These are phyloP conservation scores for Poeciliopsis gracilis DNA, from an alignment of 2,797 vertebrate species.

Conservation along the genomic window DNA sequence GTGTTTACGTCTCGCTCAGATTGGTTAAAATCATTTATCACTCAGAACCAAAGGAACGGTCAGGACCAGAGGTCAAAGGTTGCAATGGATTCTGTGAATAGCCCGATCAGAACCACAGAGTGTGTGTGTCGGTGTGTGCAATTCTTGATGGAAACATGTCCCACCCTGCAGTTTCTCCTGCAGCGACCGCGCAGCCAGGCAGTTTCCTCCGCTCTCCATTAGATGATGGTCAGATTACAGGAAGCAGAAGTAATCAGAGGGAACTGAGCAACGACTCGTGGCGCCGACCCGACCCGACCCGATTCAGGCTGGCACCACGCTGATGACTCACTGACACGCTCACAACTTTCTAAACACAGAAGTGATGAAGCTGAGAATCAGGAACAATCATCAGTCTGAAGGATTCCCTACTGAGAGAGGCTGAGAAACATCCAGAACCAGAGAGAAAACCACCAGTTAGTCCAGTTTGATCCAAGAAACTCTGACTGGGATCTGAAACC, in stretches of 20 bases:
- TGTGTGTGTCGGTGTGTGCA: too few species aligned
- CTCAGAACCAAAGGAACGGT: not conserved
- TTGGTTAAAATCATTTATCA: not conserved
- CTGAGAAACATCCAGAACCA: not conserved
- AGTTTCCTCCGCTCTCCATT: not conserved
- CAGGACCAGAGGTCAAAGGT: not conserved
- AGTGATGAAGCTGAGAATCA: conserved; percentile 24
- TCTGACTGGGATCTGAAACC: too few species aligned
- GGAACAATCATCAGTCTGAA: not conserved
- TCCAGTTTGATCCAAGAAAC: too few species aligned
- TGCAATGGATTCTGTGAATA: too few species aligned
- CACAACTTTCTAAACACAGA: conserved; percentile 27
- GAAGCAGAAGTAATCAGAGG: conserved; percentile 24
- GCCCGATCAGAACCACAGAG: too few species aligned
- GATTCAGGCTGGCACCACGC: conserved; percentile 20
- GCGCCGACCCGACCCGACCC: conserved; percentile 8
- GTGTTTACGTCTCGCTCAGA: not conserved
- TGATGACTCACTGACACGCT: conserved; percentile 47
- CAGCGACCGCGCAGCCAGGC: not conserved
- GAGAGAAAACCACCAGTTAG: not conserved
- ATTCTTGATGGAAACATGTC: too few species aligned
- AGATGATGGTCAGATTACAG: conserved; percentile 17
- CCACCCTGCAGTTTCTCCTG: not conserved
- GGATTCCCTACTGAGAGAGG: too few species aligned
- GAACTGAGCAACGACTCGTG: conserved; percentile 27